Evolutionary conservation across 1,140 invertebrate species (phyloP), one percentile per base, ranked within the genome.

Genomic region (Diachasmimorpha longicaudata): DNA sequence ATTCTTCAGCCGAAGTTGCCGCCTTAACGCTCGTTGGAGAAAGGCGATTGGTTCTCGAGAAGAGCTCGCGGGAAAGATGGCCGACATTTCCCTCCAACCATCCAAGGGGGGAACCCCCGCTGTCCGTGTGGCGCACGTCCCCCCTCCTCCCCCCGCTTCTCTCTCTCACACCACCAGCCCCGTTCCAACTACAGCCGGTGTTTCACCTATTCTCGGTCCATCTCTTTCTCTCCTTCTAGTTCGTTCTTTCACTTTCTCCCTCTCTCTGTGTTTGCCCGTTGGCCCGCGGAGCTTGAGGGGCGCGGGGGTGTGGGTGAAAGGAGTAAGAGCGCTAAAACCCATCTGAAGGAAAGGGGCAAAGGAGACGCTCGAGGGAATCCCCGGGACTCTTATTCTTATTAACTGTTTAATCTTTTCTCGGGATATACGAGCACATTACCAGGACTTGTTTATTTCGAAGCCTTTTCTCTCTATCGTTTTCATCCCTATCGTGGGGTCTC

Each of bases 351-450:
- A 82, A 82, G 81, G 78, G 78, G 80, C 77, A 77, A 75, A 76
- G 71, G 76, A 78, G 78, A 78, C 69, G 77, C 23, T 66, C 11
- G 66, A 72, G 79, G 81, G 79, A 81, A 81, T 80, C 85, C 76
- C 80, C 82, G 83, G 85, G 88, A 88, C 88, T 88, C 87, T 88
- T 89, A 89, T 88, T 89, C 88, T 89, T 89, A 89, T 89, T 89
- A 88, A 88, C 88, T 88, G 88, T 89, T 89, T 89, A 89, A 89
- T 89, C 88, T 89, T 89, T 89, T 84, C 82, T 77, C 83, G 85
- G 86, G 87, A 88, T 84, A 82, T 88, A 89, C 85, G 86, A 83
- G 78, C 80, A 77, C 87, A 87, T 88, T 89, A 87, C 85, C 79
- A 80, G 70, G 78, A 81, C 85, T 87, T 87, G 84, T 88, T 88